Base-by-base conservation (phyloP, 2,113 vertebrate genomes). In the Phyllopteryx taeniolatus region DNA sequence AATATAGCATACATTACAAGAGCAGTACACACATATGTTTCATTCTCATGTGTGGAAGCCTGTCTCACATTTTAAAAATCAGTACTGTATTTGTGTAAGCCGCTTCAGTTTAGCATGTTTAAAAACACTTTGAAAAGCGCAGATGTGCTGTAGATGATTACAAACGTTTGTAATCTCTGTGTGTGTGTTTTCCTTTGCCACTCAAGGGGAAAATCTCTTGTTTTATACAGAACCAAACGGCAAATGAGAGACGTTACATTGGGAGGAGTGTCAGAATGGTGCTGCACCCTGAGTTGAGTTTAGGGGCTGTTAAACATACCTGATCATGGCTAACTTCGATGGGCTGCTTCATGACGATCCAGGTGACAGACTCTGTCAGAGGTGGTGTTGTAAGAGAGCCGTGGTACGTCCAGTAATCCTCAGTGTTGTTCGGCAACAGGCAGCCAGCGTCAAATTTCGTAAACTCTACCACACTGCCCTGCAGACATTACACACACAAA, bases 371-470 rank as follows among this genome's bases (percentile, higher is more conserved):
- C 82, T 99, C 96, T 0, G 95, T 97, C 68, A 97, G 94, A 0
- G 98, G 98, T 0, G 96, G 96, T 0, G 96, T 98, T 31, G 97
- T 98, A 84, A 99, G 78, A 53, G 98, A 99, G 42, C 98, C 98
- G 0, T 95, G 91, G 0, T 99, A 99, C 0, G 96, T 96, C 98
- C 98, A 99, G 76, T 97, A 99, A 75, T 98, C 94, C 0, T 94
- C 91, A 5, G 91, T 95, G 22, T 89, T 91, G 64, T 83, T 61
- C 0, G 98, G 97, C 77, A 99, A 77, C 85, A 99, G 79, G 65
- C 94, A 95, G 70, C 90, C 89, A 0, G 96, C 93, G 74, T 98
- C 93, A 8, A 99, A 99, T 12, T 88, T 92, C 35, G 78, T 94
- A 72, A 98, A 96, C 88, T 97, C 95, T 0, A 95, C 92, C 4